Evolutionary conservation across 2,797 vertebrate species (phyloP).

Genomic region (Eulemur coronatus): DNA sequence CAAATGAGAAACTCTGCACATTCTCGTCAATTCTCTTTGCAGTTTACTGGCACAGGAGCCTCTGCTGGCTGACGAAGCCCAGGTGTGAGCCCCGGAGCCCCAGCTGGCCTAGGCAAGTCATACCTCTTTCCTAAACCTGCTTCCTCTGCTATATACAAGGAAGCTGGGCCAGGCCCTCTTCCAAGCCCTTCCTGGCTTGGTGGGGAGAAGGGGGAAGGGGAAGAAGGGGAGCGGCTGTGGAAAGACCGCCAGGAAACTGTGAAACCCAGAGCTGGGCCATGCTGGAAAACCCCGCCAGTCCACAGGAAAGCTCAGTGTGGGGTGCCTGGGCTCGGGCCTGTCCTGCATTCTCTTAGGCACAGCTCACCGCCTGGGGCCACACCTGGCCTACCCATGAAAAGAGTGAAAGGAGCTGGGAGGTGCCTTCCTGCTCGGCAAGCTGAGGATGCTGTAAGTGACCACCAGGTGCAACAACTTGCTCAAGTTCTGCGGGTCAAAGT

Average conservation of each 20-base stretch:
- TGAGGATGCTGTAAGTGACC: background rate
- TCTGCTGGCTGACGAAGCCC: no score
- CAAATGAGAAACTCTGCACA: background rate
- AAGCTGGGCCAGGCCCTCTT: no score
- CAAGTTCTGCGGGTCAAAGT: background rate
- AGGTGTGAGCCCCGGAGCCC: background rate
- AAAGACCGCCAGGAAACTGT: background rate
- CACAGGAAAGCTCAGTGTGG: background rate
- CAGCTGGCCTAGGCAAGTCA: background rate
- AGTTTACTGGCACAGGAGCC: background rate
- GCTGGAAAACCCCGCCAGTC: no score
- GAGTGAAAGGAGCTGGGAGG: background rate
- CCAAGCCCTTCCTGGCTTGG: background rate
- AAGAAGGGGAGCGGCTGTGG: background rate
- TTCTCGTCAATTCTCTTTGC: no score
- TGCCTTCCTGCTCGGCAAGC: background rate
- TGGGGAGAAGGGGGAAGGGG: background rate
- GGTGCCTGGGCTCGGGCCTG: background rate
- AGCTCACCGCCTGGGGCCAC: no score
- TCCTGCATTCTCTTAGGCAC: background rate
- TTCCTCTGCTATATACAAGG: background rate
- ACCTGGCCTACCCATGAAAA: background rate
- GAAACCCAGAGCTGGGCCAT: background rate
- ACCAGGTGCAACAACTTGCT: background rate
- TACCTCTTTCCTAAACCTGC: background rate